A percentile compares a stretch with the other conserved stretches of the same genome.
Conservation (phyloP, 2,888 invertebrate species). For the Drosophila formosana region DNA sequence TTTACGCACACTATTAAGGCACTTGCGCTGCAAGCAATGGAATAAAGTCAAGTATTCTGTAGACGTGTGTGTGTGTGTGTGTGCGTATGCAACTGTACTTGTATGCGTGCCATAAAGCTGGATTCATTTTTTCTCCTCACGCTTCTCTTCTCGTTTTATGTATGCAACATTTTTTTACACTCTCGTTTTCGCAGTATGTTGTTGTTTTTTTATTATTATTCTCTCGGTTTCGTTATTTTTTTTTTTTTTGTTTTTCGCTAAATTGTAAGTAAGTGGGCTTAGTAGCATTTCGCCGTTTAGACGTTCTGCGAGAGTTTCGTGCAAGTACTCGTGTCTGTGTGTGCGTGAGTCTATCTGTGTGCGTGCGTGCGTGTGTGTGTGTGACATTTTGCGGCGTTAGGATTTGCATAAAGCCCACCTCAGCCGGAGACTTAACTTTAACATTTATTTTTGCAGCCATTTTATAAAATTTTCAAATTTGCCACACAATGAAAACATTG, state of each 20-base stretch:
- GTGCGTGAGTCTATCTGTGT: neutral
- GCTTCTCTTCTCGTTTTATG: conserved; percentile 63
- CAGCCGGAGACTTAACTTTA: conserved; percentile 63
- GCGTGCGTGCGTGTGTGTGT: conserved; percentile 38
- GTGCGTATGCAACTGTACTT: conserved; percentile 55
- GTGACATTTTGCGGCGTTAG: conserved; percentile 54
- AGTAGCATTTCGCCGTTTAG: conserved; percentile 77
- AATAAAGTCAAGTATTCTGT: conserved; percentile 70
- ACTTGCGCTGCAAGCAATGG: conserved; percentile 62
- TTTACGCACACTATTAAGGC: conserved; percentile 75
- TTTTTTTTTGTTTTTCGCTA: conserved; percentile 50
- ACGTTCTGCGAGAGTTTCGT: conserved; percentile 19
- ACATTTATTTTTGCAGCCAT: conserved; percentile 58
- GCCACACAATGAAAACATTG: conserved; percentile 24
- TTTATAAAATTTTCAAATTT: conserved; percentile 64
- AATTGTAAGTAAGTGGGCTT: conserved; percentile 81
- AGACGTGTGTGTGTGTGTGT: conserved; percentile 21
- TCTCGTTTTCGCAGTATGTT: conserved; percentile 73
- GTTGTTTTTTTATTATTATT: conserved; percentile 53
- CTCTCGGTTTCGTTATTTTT: conserved; percentile 35
- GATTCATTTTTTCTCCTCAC: conserved; percentile 59
- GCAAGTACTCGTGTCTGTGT: conserved; percentile 2
- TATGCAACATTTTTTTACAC: conserved; percentile 78
- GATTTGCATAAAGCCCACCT: conserved; percentile 77
- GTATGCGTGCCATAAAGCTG: conserved; percentile 76